These are phyloP conservation scores for Addax nasomaculatus DNA, from an alignment of 2,113 vertebrate genomes.

Conservation along the genomic window DNA sequence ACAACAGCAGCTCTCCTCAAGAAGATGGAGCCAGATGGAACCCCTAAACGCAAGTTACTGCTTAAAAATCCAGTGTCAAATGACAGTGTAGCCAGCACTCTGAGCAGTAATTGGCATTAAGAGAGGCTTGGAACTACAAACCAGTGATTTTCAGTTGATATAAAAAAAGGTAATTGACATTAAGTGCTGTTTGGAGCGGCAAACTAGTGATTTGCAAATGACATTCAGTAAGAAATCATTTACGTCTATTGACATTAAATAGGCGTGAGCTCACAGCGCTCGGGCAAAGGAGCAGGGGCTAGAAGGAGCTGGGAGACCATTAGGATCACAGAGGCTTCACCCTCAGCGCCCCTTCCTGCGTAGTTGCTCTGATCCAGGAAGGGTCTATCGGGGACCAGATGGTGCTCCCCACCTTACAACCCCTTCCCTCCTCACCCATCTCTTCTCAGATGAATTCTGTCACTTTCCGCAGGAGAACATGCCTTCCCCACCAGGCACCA, in stretches of 20 bases:
- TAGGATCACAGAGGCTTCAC: background rate
- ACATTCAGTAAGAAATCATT: constrained; percentile 62
- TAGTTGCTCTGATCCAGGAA: background rate
- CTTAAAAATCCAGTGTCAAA: background rate
- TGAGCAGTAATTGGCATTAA: constrained; percentile 55
- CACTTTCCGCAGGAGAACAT: background rate
- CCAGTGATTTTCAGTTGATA: constrained; percentile 66
- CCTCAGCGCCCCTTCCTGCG: fast-evolving
- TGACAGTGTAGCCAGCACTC: background rate
- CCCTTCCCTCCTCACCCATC: no score
- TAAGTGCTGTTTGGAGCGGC: constrained; percentile 57
- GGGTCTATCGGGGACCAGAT: no score
- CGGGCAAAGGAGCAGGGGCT: background rate
- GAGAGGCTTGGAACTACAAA: constrained; percentile 59
- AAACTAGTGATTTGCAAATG: constrained; percentile 69
- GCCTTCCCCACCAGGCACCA: background rate
- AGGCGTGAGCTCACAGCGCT: background rate
- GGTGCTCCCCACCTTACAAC: no score
- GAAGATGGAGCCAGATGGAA: background rate
- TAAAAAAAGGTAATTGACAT: constrained; percentile 68
- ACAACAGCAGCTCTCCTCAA: background rate
- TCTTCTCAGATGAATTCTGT: background rate
- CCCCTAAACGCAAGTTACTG: constrained; percentile 5
- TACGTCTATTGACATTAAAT: constrained; percentile 52
- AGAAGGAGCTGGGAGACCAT: background rate